Conservation (phyloP, 2,113 vertebrate species). For the Carlito syrichta region DNA sequence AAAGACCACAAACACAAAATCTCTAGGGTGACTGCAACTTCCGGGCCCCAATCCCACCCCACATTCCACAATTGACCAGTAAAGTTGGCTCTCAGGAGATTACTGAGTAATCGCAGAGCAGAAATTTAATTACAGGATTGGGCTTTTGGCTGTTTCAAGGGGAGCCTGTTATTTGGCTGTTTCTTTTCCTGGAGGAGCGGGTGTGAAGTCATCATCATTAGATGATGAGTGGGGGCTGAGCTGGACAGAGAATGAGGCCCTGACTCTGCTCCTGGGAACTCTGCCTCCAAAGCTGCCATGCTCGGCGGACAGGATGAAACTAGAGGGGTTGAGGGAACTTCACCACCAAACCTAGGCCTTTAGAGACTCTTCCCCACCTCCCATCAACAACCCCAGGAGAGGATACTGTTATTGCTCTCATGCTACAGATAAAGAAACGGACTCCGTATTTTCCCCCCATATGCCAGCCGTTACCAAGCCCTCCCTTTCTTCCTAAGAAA, state of each 20-base stretch:
- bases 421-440: background rate
- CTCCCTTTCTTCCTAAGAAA: background rate
- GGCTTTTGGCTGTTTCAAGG: background rate
- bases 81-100: background rate
- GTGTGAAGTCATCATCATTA: background rate
- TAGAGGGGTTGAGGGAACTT: too few relatives aligned
- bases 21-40: background rate
- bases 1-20: background rate
- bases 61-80: background rate
- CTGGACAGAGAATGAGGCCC: background rate
- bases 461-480: background rate
- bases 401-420: too few relatives aligned
- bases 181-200: slow-evolving; percentile 34
- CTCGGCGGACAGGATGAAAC: background rate
- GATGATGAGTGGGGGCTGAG: background rate
- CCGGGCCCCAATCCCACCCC: background rate
- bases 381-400: background rate
- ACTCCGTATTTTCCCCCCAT: background rate
- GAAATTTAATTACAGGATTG: slow-evolving; percentile 50
- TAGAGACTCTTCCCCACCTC: background rate
- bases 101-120: background rate
- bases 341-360: background rate
- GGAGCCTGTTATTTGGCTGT: slow-evolving; percentile 44
- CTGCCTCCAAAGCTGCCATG: background rate
- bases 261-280: background rate